Evolutionary conservation across 1,140 invertebrate species (phyloP), one percentile per base, ranked within the genome.

Genomic region (Pseudomyrmex gracilis): DNA sequence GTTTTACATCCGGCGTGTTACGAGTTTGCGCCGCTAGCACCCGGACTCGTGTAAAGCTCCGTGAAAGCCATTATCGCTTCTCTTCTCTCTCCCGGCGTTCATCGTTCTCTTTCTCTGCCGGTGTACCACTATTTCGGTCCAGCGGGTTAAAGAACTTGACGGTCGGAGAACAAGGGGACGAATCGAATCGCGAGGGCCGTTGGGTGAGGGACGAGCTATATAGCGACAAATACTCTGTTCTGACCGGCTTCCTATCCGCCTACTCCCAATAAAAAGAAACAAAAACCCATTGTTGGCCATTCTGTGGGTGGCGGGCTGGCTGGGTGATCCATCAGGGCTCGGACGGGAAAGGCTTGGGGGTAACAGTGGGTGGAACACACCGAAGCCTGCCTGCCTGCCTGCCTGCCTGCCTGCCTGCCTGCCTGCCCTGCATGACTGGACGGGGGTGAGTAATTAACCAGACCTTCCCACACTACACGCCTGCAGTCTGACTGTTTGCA

Each of bases 231-330:
- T 90, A 87, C 87, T 87, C 89, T 90, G 90, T 90, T 89, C 90
- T 89, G 89, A 84, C 74, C 87, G 85, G 89, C 82, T 90, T 90
- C 76, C 89, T 90, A 91, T 89, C 89, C 90, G 85, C 89, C 90
- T 91, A 90, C 83, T 90, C 85, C 85, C 86, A 91, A 93, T 92
- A 93, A 93, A 93, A 92, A 92, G 91, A 93, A 92, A 93, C 92
- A 92, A 93, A 93, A 93, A 92, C 68, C 89, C 83, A 92, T 93
- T 93, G 92, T 93, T 92, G 91, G 91, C 89, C 90, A 92, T 93
- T 93, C 92, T 93, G 92, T 93, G 92, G 92, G 92, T 93, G 92
- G 92, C 90, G 92, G 90, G 89, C 87, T 89, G 90, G 90, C 82
- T 84, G 92, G 92, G 92, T 92, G 92, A 93, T 93, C 91, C 90